Conservation (phyloP, 2,888 invertebrate genomes). For the Orthosia cruda region DNA sequence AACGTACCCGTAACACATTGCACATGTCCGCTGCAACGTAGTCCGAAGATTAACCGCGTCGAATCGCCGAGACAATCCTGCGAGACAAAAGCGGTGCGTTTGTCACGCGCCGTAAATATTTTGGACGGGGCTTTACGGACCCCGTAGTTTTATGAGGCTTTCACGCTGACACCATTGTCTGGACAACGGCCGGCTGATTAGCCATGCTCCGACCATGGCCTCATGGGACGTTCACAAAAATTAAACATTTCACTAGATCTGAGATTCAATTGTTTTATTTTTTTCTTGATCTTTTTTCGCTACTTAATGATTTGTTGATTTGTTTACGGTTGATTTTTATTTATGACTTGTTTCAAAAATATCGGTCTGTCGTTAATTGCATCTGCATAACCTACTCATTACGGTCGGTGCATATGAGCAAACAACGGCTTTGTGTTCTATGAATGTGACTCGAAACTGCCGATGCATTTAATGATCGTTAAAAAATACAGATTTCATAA, state of each 20-base stretch:
- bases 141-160: conserved; percentile 89
- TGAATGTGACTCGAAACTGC: conserved; percentile 34
- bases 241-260: conserved; percentile 67
- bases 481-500: conserved; percentile 46
- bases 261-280: conserved; percentile 66
- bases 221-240: conserved; percentile 72
- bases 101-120: conserved; percentile 91
- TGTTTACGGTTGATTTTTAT: conserved; percentile 62
- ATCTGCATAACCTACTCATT: conserved; percentile 49
- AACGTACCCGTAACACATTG: conserved; percentile 77
- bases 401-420: conserved; percentile 49
- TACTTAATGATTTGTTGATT: conserved; percentile 59
- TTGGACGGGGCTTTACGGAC: conserved; percentile 88
- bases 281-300: conserved; percentile 46
- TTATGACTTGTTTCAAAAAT: conserved; percentile 49
- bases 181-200: conserved; percentile 82
- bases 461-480: conserved; percentile 44
- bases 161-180: conserved; percentile 89
- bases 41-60: conserved; percentile 83
- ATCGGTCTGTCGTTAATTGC: conserved; percentile 32
- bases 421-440: conserved; percentile 47
- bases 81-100: conserved; percentile 86
- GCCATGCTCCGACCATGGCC: conserved; percentile 80
- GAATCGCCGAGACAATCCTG: conserved; percentile 87
- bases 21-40: conserved; percentile 81